Evolutionary conservation across 2,113 vertebrate species (phyloP).

Genomic region (Felis catus): F.catus_Fca126_mat1.0 CM031415.1:83269501-83270000

Average conservation of each 20-base stretch:
- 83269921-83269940: not conserved
- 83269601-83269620: not conserved
- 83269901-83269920: not conserved
- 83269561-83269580: not conserved
- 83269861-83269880: not conserved
- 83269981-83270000: not conserved
- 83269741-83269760: not conserved
- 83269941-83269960: not conserved
- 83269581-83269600: not conserved
- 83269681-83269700: not conserved
- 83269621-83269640: not conserved
- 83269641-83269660: not conserved
- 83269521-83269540: not conserved
- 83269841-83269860: not conserved
- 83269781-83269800: not conserved
- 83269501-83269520: not conserved
- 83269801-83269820: not conserved
- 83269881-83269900: not conserved
- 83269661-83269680: not conserved
- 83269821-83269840: not conserved
- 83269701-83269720: not conserved
- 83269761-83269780: not conserved
- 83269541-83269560: not conserved
- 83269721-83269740: not conserved
- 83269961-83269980: not conserved